Evolutionary conservation across 2,888 invertebrate genomes (phyloP).

Genomic region (Melieria omissa): DNA sequence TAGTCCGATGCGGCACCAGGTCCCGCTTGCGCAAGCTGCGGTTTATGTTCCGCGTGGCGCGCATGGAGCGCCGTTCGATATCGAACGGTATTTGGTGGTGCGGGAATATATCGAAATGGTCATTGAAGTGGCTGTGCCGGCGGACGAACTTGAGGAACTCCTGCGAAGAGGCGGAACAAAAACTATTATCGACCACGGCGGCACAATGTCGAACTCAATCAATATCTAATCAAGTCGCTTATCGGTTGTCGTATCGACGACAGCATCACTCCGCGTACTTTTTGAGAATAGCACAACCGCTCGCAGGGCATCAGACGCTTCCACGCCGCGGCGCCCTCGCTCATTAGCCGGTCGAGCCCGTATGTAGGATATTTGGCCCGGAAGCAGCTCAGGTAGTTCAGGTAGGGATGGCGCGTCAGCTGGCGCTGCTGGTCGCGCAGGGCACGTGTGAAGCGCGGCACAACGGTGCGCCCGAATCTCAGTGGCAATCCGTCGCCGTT

Average conservation of each 20-base stretch:
- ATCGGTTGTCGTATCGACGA: no score
- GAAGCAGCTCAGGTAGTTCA: slow-evolving; percentile 38
- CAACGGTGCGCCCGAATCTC: slow-evolving; percentile 35
- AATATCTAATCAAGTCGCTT: no score
- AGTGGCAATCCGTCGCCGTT: slow-evolving; percentile 28
- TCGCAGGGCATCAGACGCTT: slow-evolving; percentile 18
- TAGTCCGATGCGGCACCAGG: neutral
- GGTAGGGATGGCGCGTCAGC: slow-evolving; percentile 41
- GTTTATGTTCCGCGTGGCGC: slow-evolving; percentile 21
- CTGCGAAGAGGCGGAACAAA: no score
- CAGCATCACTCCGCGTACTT: slow-evolving; percentile 14
- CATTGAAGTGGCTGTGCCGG: neutral
- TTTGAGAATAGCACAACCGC: slow-evolving; percentile 19
- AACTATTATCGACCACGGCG: no score
- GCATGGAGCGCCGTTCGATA: slow-evolving; percentile 28
- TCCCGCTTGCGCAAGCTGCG: slow-evolving; percentile 28
- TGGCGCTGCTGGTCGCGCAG: slow-evolving; percentile 24
- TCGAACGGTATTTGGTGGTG: slow-evolving; percentile 10
- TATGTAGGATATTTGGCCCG: slow-evolving; percentile 31
- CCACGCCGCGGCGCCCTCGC: slow-evolving; percentile 35
- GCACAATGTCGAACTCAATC: no score
- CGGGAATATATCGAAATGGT: slow-evolving; percentile 10
- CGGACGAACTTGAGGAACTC: no score
- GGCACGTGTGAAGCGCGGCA: slow-evolving; percentile 33
- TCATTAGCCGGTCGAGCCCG: slow-evolving; percentile 29